Conservation (phyloP, 53 echinoderm and acorn worm species). For the Zoroaster sp. region DNA sequence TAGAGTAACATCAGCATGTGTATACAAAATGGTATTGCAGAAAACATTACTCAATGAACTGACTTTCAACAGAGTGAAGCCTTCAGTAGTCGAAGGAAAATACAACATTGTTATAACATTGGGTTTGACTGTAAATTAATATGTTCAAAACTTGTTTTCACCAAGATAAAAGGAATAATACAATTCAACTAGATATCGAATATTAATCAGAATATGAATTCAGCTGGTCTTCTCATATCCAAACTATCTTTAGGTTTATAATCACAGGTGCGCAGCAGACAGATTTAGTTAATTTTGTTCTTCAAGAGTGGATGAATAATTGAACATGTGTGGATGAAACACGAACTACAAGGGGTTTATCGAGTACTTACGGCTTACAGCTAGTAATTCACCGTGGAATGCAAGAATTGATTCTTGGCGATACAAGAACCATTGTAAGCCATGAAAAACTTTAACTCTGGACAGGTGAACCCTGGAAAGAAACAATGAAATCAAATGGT, state of each 20-base stretch:
- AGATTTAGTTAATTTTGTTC: not conserved
- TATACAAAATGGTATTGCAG: not conserved
- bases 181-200: too few relatives aligned
- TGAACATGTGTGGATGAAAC: slow-evolving; percentile 41
- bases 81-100: too few relatives aligned
- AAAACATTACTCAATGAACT: not conserved
- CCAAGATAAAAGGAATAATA: too few relatives aligned
- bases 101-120: too few relatives aligned
- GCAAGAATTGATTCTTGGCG: not conserved
- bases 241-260: too few relatives aligned
- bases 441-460: not conserved
- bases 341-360: slow-evolving; percentile 14
- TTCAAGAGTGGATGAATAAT: slow-evolving; percentile 8
- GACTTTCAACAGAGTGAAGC: too few relatives aligned
- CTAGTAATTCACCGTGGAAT: slow-evolving; percentile 8
- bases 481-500: not conserved
- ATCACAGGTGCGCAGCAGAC: not conserved
- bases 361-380: not conserved
- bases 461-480: not conserved
- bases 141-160: too few relatives aligned
- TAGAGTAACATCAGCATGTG: not conserved
- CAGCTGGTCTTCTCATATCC: too few relatives aligned
- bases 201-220: too few relatives aligned
- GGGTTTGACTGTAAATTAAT: too few relatives aligned
- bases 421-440: not conserved